Evolutionary conservation across 2,888 invertebrate genomes (phyloP).

Genomic region (Serripes groenlandicus): DNA sequence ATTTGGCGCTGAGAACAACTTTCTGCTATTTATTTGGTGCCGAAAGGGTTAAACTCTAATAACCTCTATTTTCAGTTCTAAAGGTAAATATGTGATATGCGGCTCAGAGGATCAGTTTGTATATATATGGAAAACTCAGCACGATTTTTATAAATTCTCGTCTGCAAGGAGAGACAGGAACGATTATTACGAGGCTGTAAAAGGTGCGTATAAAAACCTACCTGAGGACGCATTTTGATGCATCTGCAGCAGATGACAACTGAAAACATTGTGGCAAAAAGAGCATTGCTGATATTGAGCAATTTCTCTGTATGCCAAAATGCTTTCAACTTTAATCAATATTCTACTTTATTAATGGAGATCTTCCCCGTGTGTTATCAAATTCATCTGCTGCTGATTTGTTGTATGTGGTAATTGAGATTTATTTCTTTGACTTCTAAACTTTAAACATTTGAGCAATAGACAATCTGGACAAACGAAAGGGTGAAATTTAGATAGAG

Average conservation of each 20-base stretch:
- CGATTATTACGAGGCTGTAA: slow-evolving; percentile 98
- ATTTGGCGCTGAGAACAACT: too few species aligned
- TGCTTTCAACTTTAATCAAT: not conserved
- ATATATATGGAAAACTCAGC: slow-evolving; percentile 99
- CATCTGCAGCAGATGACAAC: not conserved
- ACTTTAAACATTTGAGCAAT: too few species aligned
- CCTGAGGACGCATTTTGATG: not conserved
- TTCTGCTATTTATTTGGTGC: too few species aligned
- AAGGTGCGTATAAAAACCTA: slow-evolving; percentile 87
- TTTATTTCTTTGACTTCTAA: too few species aligned
- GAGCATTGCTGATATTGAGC: not conserved
- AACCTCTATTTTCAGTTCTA: slow-evolving; percentile 90
- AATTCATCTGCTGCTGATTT: too few species aligned
- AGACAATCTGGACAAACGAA: too few species aligned
- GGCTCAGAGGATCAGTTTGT: slow-evolving; percentile 99
- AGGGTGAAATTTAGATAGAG: too few species aligned
- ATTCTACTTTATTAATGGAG: too few species aligned
- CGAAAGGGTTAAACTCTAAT: too few species aligned
- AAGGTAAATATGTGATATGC: slow-evolving; percentile 98
- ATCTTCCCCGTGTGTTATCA: too few species aligned
- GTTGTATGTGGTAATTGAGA: too few species aligned
- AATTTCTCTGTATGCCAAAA: not conserved
- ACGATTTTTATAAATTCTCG: slow-evolving; percentile 97
- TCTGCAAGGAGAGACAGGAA: slow-evolving; percentile 97
- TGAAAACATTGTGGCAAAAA: not conserved